Evolutionary conservation across 1,140 invertebrate genomes (phyloP).

Genomic region (Drosophila guanche): DNA sequence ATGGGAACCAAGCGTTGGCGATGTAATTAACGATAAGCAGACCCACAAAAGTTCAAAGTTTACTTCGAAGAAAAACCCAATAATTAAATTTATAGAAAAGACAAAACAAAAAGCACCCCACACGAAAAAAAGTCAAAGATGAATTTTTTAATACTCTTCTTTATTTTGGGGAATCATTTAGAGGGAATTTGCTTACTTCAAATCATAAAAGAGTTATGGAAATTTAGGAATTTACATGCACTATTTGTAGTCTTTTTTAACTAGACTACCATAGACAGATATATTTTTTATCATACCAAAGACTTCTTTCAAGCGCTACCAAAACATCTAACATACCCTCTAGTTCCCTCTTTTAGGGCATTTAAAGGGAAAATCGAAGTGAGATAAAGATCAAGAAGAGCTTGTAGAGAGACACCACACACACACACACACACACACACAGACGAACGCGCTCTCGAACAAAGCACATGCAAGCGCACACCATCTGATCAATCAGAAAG

Average conservation of each 20-base stretch:
- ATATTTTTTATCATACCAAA: too few species aligned
- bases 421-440: slow-evolving; percentile 6
- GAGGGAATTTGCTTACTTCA: too few species aligned
- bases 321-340: too few species aligned
- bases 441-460: background rate
- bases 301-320: too few species aligned
- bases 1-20: slow-evolving; percentile 73
- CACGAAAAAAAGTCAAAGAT: slow-evolving; percentile 12
- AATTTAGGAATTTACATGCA: too few species aligned
- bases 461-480: background rate
- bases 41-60: slow-evolving; percentile 53
- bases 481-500: slow-evolving; percentile 72
- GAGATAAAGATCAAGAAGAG: slow-evolving; percentile 60
- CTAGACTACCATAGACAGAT: background rate
- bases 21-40: slow-evolving; percentile 71
- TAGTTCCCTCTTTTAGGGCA: too few species aligned
- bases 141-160: background rate
- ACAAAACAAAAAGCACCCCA: slow-evolving; percentile 3
- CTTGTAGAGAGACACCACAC: slow-evolving; percentile 42
- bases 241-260: too few species aligned
- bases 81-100: slow-evolving; percentile 75
- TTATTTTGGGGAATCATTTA: too few species aligned
- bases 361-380: slow-evolving; percentile 62
- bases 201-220: too few species aligned
- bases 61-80: slow-evolving; percentile 36